A percentile compares a stretch with the other conserved stretches of the same genome.
phyloP scores from a whole-genome alignment of 2,888 invertebrate species.

The Synanthedon vespiformis region DNA sequence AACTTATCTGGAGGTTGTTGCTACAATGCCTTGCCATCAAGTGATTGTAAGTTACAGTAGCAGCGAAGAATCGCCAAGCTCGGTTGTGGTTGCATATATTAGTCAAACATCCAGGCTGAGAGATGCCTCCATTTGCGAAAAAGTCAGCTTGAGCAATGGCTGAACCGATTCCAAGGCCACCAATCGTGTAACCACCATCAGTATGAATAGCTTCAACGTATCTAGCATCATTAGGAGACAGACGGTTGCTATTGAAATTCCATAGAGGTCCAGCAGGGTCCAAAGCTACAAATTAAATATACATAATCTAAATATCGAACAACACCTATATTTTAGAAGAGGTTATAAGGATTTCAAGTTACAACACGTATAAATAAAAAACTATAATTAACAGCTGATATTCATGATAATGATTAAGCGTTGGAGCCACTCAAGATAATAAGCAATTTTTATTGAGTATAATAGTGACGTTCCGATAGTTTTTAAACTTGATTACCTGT shows the following conservation, averaged over 20 bases:
- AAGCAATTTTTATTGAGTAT: too few relatives aligned
- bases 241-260: conserved; percentile 7
- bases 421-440: too few relatives aligned
- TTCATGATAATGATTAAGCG: too few relatives aligned
- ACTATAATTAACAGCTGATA: too few relatives aligned
- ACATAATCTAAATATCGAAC: too few relatives aligned
- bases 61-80: conserved; percentile 31
- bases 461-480: too few relatives aligned
- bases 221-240: conserved; percentile 5
- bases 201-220: conserved; percentile 21
- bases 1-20: conserved; percentile 15
- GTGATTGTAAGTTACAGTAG: conserved; percentile 27
- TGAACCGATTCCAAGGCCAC: conserved; percentile 55
- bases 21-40: conserved; percentile 23
- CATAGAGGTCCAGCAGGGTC: conserved; percentile 62
- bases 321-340: too few relatives aligned
- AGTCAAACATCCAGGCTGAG: conserved; percentile 33
- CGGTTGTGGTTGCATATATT: conserved; percentile 32
- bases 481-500: conserved; percentile 20
- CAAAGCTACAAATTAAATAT: conserved; percentile 17
- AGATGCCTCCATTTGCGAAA: conserved; percentile 66
- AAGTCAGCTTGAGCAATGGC: conserved; percentile 67
- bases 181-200: conserved; percentile 33
- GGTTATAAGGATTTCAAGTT: too few relatives aligned
- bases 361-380: too few relatives aligned